Evolutionary conservation across 2,888 invertebrate genomes (phyloP), one percentile per base, ranked within the genome.

Genomic region (Oscheius sp.): DNA sequence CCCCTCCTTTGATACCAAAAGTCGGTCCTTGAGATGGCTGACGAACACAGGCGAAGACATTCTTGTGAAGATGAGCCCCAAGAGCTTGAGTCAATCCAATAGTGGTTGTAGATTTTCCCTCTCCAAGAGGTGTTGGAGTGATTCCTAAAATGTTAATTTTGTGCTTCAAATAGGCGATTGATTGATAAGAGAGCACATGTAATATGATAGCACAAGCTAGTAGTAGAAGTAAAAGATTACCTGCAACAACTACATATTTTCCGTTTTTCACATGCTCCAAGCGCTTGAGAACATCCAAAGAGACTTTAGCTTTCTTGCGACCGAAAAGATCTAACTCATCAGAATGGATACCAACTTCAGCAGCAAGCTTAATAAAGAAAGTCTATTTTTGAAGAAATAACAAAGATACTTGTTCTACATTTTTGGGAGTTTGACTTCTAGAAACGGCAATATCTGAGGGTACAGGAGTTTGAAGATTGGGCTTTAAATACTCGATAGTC

Each of bases 11-110:
- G 68, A 98, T 95, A 12, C 98, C 97, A 88, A 98, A 98, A 8
- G 97, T 98, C 2, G 98, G 98, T 2, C 98, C 98, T 88, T 97
- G 96, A 57, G 96, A 96, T 0, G 98, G 97, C 87, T 98, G 98
- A 1, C 98, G 91, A 84, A 98, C 91, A 84, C 94, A 95, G 1
- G 94, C 97, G 87, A 98, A 92, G 0, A 94, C 91, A 88, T 97
- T 96, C 78, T 79, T 78, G 55, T 76, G 71, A 79, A 91, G 91
- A 84, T 94, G 93, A 0, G 93, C 93, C 0, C 92, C 91, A 65
- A 98, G 88, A 1, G 97, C 96, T 88, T 98, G 98, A 3, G 92
- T 92, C 29, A 86, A 88, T 1, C 97, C 98, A 72, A 98, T 90
- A 0, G 94, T 91, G 0, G 95, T 96, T 0, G 98, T 98, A 84